Conservation (phyloP, 2,797 vertebrate species). For the Liparis tanakae region DNA sequence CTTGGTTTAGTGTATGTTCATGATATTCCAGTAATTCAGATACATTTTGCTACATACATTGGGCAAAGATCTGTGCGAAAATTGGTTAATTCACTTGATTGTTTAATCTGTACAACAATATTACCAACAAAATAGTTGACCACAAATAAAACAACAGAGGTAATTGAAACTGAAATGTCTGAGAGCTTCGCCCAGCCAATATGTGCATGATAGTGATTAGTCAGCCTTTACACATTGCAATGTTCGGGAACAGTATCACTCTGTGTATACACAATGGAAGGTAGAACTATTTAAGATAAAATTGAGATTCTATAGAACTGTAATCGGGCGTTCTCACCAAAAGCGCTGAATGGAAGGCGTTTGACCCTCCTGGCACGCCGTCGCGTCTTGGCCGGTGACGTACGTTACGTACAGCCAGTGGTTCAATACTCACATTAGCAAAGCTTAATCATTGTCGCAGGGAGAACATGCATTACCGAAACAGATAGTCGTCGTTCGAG, state of each 20-base stretch:
- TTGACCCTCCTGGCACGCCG: constrained; percentile 48
- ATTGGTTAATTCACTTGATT: too few species aligned
- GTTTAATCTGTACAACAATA: too few species aligned
- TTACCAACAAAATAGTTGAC: too few species aligned
- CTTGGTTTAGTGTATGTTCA: not conserved
- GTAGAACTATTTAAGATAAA: not conserved
- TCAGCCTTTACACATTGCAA: too few species aligned
- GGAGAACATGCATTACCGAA: constrained; percentile 51
- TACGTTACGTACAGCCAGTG: constrained; percentile 30
- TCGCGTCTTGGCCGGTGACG: constrained; percentile 50
- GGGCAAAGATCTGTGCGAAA: too few species aligned
- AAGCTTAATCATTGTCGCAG: constrained; percentile 47
- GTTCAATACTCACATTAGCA: constrained; percentile 51
- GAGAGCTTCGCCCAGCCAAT: too few species aligned
- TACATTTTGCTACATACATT: not conserved
- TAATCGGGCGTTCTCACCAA: too few species aligned
- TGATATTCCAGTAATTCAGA: not conserved
- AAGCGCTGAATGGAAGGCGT: not conserved
- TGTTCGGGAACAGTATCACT: too few species aligned
- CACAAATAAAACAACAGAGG: too few species aligned
- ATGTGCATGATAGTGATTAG: too few species aligned
- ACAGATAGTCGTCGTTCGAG: constrained; percentile 46
- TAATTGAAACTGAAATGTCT: too few species aligned
- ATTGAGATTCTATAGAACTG: not conserved
- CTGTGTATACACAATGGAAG: not conserved